Percentiles rank a stretch among this genome's conserved stretches.
Evolutionary conservation across 2,888 invertebrate genomes (phyloP).

Genomic region (Leucophora obtusa): DNA sequence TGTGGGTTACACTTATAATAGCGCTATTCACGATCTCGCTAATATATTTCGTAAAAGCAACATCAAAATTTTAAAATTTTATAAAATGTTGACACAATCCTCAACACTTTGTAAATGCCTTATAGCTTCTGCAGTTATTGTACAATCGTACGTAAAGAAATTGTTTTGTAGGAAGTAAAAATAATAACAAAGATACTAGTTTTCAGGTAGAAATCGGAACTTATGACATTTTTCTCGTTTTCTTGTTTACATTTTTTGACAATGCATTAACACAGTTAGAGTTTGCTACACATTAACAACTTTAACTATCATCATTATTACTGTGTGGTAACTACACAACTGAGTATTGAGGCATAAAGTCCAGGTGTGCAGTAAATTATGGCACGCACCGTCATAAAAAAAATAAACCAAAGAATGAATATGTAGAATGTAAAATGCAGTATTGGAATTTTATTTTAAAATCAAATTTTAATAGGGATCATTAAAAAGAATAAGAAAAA

Average conservation of each 20-base stretch:
- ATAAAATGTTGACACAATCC: conserved; percentile 14
- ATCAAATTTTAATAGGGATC: neutral
- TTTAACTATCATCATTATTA: conserved; percentile 48
- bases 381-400: conserved; percentile 66
- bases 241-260: conserved; percentile 18
- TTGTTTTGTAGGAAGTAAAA: neutral
- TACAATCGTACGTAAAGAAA: conserved; percentile 5
- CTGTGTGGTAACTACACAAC: conserved; percentile 31
- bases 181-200: conserved; percentile 21
- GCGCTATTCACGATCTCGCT: no score
- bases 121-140: conserved; percentile 15
- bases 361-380: conserved; percentile 68
- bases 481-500: neutral
- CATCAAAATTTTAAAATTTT: no score
- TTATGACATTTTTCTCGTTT: conserved; percentile 39
- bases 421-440: neutral
- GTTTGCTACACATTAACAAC: conserved; percentile 26
- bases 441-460: neutral
- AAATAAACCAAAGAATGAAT: conserved; percentile 3
- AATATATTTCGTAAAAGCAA: no score
- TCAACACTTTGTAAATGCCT: conserved; percentile 36
- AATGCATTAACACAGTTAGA: neutral
- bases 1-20: no score
- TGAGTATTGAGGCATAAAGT: conserved; percentile 71
- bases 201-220: conserved; percentile 67